A percentile compares a stretch with the other conserved stretches of the same genome.
phyloP scores from a whole-genome alignment of 2,888 invertebrate genomes.

The Chouioia cunea region DNA sequence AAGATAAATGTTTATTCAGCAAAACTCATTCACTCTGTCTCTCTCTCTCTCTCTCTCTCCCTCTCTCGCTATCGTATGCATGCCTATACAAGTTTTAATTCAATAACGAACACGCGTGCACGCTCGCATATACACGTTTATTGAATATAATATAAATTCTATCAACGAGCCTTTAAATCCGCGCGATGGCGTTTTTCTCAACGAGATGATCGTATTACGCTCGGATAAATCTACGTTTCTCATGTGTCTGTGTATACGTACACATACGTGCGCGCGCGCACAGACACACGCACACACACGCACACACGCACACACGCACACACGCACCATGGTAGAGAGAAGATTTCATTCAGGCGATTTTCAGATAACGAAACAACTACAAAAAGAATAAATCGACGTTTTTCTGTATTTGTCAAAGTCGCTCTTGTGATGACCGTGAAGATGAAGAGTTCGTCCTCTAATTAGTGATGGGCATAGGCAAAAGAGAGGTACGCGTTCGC shows the following conservation, averaged over 20 bases:
- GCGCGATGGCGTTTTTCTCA: constrained; percentile 14
- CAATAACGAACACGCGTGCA: background rate
- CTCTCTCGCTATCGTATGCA: background rate
- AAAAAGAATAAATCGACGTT: too few species aligned
- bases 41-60: background rate
- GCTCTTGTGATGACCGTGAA: too few species aligned
- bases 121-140: background rate
- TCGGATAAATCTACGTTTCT: constrained; percentile 21
- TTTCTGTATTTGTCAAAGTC: too few species aligned
- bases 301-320: too few species aligned
- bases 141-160: constrained; percentile 18
- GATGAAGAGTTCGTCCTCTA: too few species aligned
- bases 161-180: constrained; percentile 12
- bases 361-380: too few species aligned
- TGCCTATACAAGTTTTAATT: constrained; percentile 24
- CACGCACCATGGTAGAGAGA: too few species aligned
- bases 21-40: background rate
- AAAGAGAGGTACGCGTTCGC: too few species aligned
- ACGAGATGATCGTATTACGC: constrained; percentile 30
- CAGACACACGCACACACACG: too few species aligned
- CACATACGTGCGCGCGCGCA: constrained; percentile 1
- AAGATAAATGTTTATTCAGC: too few species aligned
- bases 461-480: too few species aligned
- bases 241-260: background rate
- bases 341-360: too few species aligned